Base-by-base conservation (phyloP, 2,888 invertebrate species). In the Omphaloscelis lunosa region DNA sequence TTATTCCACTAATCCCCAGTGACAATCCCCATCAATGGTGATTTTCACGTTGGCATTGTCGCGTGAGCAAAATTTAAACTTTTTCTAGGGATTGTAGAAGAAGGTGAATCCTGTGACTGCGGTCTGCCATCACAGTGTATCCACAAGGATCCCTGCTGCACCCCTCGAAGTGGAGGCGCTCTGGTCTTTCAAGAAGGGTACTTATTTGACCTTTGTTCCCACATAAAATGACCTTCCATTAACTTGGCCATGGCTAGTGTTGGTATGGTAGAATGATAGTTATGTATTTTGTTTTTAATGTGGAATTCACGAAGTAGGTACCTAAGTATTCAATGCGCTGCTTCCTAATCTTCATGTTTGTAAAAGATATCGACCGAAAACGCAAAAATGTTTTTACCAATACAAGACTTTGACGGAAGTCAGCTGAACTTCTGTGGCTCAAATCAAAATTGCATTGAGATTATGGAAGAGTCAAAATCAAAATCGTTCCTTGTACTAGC, bases 51-150 rank as follows among this genome's bases (percentile, higher is more conserved):
- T 67, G 8, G 23, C 15, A 29, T 48, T 67, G 8, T 15, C 48
- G 23, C 23, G 23, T 67, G 34, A 67, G 34, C 9, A n/a, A n/a
- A 9, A 34, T n/a, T 17, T n/a, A 17, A 0, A 6, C 6, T 6
- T 68, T 53, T 56, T 68, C 11, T 59, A 68, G 97, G 97, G 39
- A 97, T 98, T 77, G 97, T 97, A 0, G 98, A 98, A 90, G 96
- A 97, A 12, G 97, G 97, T 0, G 98, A 98, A 92, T 97, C 98
- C 58, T 98, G 98, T 90, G 98, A 98, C 93, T 97, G 97, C 87
- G 97, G 97, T 0, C 97, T 97, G 69, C 96, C 96, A 1, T 95
- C 96, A 0, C 96, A 97, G 2, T 97, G 97, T 86, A 91, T 90
- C 34, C 89, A 91, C 61, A 90, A 91, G 27, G 97, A 97, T 82